A percentile compares a stretch with the other conserved stretches of the same genome.
Conservation (phyloP, 2,113 vertebrate species). For the Cochlearius cochlearius region DNA sequence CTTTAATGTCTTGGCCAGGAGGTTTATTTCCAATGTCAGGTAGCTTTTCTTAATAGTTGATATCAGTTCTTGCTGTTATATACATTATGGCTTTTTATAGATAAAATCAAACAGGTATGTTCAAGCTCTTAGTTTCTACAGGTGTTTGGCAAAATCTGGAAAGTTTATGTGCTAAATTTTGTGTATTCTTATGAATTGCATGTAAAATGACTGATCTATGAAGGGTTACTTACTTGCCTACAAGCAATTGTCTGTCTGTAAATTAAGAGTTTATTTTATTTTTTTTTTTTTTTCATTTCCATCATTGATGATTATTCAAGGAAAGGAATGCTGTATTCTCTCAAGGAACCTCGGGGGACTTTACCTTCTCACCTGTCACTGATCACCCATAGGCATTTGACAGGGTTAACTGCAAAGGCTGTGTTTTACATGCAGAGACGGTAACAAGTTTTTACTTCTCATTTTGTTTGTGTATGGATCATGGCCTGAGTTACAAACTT, state of each 20-base stretch:
- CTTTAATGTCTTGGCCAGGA: background rate
- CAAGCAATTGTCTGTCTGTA: background rate
- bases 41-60: background rate
- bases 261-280: background rate
- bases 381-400: background rate
- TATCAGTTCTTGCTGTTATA: background rate
- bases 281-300: background rate
- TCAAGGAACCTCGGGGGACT: background rate
- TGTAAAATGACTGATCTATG: background rate
- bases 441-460: background rate
- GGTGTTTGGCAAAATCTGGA: background rate
- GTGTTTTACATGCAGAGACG: background rate
- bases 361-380: background rate
- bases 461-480: background rate
- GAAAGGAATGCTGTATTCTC: background rate
- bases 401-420: background rate
- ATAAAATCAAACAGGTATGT: background rate
- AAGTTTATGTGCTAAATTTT: background rate
- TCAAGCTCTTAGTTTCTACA: background rate
- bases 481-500: background rate
- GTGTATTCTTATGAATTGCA: background rate
- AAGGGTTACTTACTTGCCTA: background rate
- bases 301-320: background rate
- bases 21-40: background rate
- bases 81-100: background rate